Evolutionary conservation across 2,113 vertebrate species (phyloP), one percentile per base, ranked within the genome.

Genomic region (Micromys minutus): DNA sequence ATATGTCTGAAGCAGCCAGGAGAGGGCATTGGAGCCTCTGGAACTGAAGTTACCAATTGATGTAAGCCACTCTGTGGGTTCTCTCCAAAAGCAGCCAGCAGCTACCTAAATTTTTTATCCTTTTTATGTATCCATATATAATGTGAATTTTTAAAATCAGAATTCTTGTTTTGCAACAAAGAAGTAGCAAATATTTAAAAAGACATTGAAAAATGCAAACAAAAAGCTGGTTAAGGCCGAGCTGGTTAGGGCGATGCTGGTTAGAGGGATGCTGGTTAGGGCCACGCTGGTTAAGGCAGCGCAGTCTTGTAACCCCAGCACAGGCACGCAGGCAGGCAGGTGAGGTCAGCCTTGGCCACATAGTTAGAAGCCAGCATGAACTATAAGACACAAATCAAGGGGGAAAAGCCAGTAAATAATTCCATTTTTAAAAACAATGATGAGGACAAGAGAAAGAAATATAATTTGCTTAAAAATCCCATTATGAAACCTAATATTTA

Each of bases 131-230:
- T 61, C 59, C 55, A n/a, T 89, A 10, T 86, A 93, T 10, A 72
- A 3, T 47, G 3, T 89, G 22, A 63, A 61, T 55, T 83, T 87
- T 61, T 16, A 17, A 29, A 83, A 83, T 61, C n/a, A 74, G 8
- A 29, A 93, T 90, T 26, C 67, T 85, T 80, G n/a, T 84, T 84
- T 92, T 91, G 69, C 11, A 74, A 76, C 4, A 86, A 94, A 24
- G 34, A 63, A 42, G n/a, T 17, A 83, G n/a, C 24, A 57, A 69
- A 77, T 76, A 34, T 65, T 4, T 79, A 81, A 83, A 80, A 89
- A 29, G 74, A 91, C 69, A 77, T 42, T 71, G 15, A 91, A 89
- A 85, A 79, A 89, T 86, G 24, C 90, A 29, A 91, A 95, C n/a
- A 50, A 65, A 22, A 34, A 31, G 65, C 65, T 69, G 65, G 65